phyloP scores from a whole-genome alignment of 2,888 invertebrate species.

The Polydesmus complanatus region DNA sequence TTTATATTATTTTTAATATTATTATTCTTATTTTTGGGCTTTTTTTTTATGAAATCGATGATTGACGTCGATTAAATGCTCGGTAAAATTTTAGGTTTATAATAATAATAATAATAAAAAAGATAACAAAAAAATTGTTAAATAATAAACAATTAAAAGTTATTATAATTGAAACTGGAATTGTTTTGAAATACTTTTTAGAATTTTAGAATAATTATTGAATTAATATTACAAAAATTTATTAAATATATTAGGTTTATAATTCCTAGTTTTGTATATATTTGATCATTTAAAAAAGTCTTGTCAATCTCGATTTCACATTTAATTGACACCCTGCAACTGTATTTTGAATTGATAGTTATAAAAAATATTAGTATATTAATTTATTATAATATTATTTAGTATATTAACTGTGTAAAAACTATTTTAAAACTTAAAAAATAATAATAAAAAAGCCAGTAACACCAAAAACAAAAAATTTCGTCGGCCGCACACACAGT shows the following conservation, averaged over 20 bases:
- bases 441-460: not conserved
- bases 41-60: no score
- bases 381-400: not conserved
- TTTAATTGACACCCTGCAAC: not conserved
- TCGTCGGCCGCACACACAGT: not conserved
- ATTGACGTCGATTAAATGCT: no score
- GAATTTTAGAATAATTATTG: no score
- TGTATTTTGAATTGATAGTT: not conserved
- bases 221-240: no score
- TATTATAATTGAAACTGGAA: not conserved
- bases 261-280: not conserved
- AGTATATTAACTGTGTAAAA: not conserved
- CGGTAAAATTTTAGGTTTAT: no score
- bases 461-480: not conserved
- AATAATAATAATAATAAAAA: no score
- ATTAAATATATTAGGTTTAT: not conserved
- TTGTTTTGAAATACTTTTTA: no score
- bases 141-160: not conserved
- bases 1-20: no score
- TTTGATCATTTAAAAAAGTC: no score
- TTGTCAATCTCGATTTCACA: not conserved
- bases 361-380: not conserved
- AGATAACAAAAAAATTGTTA: no score
- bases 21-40: no score
- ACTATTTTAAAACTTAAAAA: not conserved